These are phyloP conservation scores for Henricia sp. DNA, from an alignment of 53 echinoderm and acorn worm species.

Conservation along the genomic window DNA sequence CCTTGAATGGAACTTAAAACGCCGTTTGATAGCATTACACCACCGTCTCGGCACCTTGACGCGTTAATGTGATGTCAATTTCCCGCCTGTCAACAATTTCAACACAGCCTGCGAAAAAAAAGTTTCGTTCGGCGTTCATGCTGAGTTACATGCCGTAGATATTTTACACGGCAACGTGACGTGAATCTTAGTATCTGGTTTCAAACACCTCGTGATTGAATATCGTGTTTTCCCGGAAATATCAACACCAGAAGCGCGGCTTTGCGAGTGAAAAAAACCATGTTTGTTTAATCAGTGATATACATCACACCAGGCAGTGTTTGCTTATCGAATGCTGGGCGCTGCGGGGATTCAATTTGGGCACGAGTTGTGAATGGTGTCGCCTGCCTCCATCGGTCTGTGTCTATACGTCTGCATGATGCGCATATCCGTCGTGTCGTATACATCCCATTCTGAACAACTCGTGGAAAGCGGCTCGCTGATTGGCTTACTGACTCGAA, in stretches of 20 bases:
- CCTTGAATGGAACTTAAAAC: no score
- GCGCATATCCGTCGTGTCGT: no score
- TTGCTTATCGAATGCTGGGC: constrained; percentile 4
- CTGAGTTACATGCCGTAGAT: background rate
- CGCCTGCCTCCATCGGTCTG: no score
- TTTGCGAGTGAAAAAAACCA: background rate
- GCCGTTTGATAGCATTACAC: no score
- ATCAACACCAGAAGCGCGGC: constrained; percentile 6
- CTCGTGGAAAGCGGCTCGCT: no score
- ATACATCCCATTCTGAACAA: no score
- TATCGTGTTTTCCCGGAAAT: constrained; percentile 27
- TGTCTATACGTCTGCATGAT: no score
- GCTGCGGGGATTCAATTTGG: background rate
- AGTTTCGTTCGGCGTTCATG: no score
- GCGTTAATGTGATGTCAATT: constrained; percentile 27
- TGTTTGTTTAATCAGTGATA: background rate
- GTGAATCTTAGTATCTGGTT: constrained; percentile 1
- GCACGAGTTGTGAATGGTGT: constrained; percentile 27
- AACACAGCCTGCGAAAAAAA: background rate
- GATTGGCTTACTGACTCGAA: no score
- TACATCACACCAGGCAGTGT: background rate
- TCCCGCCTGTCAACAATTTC: constrained; percentile 9
- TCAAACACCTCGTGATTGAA: background rate
- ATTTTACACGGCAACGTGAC: constrained; percentile 2
- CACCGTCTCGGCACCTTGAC: no score